A percentile compares a stretch with the other conserved stretches of the same genome.
Evolutionary conservation across 2,888 invertebrate species (phyloP).

Genomic region (Aradus depressus): DNA sequence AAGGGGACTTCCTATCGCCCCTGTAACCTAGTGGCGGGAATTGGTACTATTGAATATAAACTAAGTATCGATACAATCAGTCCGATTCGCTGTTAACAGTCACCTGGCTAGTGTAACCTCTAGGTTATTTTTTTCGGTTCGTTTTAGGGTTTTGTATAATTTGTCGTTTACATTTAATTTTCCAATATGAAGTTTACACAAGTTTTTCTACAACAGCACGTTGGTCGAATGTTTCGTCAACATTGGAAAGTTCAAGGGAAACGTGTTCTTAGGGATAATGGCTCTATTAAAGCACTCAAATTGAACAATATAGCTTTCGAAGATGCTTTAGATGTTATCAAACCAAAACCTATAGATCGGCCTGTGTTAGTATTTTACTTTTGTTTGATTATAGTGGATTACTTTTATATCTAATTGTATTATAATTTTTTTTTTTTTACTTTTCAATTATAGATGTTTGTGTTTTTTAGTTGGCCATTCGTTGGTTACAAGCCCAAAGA

Average conservation of each 20-base stretch:
- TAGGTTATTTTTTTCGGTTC: too few species aligned
- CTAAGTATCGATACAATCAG: too few species aligned
- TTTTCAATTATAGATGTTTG: too few species aligned
- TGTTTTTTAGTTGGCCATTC: background rate
- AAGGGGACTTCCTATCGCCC: too few species aligned
- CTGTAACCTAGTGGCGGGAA: too few species aligned
- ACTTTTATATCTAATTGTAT: too few species aligned
- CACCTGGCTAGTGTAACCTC: too few species aligned
- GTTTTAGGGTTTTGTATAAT: too few species aligned
- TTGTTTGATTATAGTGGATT: too few species aligned
- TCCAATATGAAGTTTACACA: constrained; percentile 52
- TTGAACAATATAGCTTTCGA: constrained; percentile 48
- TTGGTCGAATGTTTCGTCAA: constrained; percentile 57
- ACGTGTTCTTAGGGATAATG: constrained; percentile 45
- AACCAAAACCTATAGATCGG: constrained; percentile 35
- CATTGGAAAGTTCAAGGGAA: constrained; percentile 61
- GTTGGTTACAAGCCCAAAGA: background rate
- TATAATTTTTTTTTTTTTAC: too few species aligned
- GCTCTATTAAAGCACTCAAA: constrained; percentile 44
- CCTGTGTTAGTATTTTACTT: background rate
- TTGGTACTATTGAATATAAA: too few species aligned
- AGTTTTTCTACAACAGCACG: constrained; percentile 52
- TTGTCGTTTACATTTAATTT: background rate
- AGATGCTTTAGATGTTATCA: constrained; percentile 50
- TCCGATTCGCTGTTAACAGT: too few species aligned